Base-by-base conservation (phyloP, 2,888 invertebrate species). In the Leucoptera coffeella region DNA sequence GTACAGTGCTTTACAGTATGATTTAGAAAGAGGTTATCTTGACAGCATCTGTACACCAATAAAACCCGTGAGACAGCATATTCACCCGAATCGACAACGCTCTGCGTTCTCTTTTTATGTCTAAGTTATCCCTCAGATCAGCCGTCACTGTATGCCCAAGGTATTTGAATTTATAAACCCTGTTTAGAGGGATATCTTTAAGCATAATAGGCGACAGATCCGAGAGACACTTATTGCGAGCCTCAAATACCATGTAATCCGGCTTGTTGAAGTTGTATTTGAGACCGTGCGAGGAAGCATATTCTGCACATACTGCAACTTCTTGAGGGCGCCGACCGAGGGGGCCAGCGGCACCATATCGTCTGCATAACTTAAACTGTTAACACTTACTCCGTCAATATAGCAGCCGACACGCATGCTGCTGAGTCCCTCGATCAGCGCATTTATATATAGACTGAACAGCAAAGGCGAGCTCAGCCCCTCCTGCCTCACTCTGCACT, bases 401-500 rank as follows among this genome's bases (percentile, higher is more conserved):
- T 30, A 31, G 23, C 38, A 40, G 3, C 36, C 36, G 14, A 36
- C 30, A 14, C 22, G 22, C 9, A 20, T 22, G 22, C 32, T 31
- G 24, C 35, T 36, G 27, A 38, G 37, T 25, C 24, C 32, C 9
- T 11, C 34, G 13, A 38, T 32, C 24, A 38, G 30, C n/a, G 22
- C 29, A 12, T 38, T 30, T 1, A 38, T 27, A 23, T 38, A 38
- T 5, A 34, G 10, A 24, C 30, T 38, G 23, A 37, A 40, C 2
- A 38, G 30, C 14, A 17, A 23, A 4, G 38, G 39, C 3, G 41
- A 41, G 2, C 31, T 34, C 17, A 35, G 14, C 3, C 38, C 35
- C 6, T 38, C 39, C 34, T 38, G 38, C 26, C 36, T 37, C 25
- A 38, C 36, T 14, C 37, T 37, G 23, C 36, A 36, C 21, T n/a